Evolutionary conservation across 2,888 invertebrate genomes (phyloP).

Genomic region (Rhimphoctona megacephalus): DNA sequence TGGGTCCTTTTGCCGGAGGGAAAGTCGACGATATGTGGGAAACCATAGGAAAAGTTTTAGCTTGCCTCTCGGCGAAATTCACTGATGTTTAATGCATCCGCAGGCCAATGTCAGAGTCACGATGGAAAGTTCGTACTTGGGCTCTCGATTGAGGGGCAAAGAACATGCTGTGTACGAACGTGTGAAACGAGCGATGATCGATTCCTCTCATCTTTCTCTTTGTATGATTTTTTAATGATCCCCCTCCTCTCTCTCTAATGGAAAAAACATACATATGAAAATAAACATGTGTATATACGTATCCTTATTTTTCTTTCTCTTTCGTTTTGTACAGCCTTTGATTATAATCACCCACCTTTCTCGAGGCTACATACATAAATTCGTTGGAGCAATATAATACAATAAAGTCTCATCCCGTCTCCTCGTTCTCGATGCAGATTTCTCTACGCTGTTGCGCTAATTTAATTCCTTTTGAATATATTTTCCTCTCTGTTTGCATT

Average conservation of each 20-base stretch:
- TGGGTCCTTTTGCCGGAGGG: conserved; percentile 17
- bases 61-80: conserved; percentile 13
- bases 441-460: conserved; percentile 21
- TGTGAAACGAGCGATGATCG: conserved; percentile 55
- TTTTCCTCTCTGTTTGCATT: background rate
- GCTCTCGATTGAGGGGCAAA: conserved; percentile 40
- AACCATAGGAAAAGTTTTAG: conserved; percentile 34
- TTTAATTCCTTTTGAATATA: conserved; percentile 14
- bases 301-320: conserved; percentile 16
- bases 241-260: background rate
- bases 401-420: conserved; percentile 35
- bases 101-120: conserved; percentile 48
- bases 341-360: conserved; percentile 36
- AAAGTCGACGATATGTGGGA: conserved; percentile 14
- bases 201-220: conserved; percentile 56
- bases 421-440: background rate
- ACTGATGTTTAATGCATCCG: conserved; percentile 30
- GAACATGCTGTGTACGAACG: background rate
- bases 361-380: conserved; percentile 32
- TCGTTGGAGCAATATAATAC: conserved; percentile 34
- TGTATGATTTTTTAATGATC: conserved; percentile 5
- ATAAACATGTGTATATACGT: background rate
- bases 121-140: conserved; percentile 57
- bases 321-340: conserved; percentile 12
- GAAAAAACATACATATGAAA: background rate